A percentile compares a stretch with the other conserved stretches of the same genome.
Conservation (phyloP, 2,797 vertebrate genomes). For the Balearica regulorum region DNA sequence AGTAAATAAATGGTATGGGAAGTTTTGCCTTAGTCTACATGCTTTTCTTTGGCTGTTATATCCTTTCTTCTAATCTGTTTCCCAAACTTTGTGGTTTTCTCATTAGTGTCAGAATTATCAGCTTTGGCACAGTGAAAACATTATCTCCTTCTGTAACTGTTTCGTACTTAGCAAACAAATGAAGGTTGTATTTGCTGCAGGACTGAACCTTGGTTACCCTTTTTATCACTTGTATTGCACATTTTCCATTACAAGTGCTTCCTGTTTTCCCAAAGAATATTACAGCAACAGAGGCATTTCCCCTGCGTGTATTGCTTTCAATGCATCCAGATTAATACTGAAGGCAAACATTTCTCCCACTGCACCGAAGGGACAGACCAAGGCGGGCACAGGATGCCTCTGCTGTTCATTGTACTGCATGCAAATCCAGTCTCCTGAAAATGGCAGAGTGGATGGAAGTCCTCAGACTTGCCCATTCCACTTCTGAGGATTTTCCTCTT, state of each 20-base stretch:
- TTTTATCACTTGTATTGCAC: not conserved
- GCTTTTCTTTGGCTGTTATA: not conserved
- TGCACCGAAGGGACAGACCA: not conserved
- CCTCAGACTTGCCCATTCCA: not conserved
- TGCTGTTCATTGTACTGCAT: rapidly evolving
- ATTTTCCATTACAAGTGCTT: conserved; percentile 13
- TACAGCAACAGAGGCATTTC: not conserved
- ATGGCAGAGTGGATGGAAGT: not conserved
- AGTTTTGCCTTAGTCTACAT: not conserved
- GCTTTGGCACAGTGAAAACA: not conserved
- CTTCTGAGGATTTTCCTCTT: not conserved
- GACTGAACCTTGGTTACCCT: not conserved
- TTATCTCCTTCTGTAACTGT: not conserved
- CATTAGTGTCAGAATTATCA: not conserved
- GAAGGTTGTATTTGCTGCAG: not conserved
- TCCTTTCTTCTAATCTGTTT: not conserved
- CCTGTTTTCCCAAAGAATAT: not conserved
- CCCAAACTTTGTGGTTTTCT: not conserved
- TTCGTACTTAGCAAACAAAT: not conserved
- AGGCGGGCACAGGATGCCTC: not conserved
- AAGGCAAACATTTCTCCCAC: not conserved
- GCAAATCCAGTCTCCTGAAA: not conserved
- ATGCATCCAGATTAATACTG: not conserved
- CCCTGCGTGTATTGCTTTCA: not conserved
- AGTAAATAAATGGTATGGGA: not conserved